Conservation (phyloP, 2,797 vertebrate genomes). For the Hipposideros larvatus region DNA sequence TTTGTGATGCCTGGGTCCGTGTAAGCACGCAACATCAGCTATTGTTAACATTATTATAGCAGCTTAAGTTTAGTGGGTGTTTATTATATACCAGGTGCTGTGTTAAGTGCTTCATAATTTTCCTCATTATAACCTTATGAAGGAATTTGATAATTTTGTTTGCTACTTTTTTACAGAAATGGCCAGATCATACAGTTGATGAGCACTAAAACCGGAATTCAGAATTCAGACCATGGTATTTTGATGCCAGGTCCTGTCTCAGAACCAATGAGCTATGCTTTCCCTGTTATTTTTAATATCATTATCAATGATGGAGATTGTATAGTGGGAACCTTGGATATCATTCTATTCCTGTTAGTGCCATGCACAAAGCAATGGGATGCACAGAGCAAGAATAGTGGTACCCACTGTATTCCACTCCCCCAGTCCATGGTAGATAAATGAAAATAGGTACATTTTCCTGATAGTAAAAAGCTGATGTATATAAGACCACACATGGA, state of each 20-base stretch:
- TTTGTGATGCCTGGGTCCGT: rapidly evolving
- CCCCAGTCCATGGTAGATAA: neutral
- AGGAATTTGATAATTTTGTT: neutral
- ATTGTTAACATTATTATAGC: neutral
- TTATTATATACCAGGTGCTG: neutral
- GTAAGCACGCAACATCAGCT: neutral
- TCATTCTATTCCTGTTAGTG: neutral
- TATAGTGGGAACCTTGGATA: neutral
- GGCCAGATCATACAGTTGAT: neutral
- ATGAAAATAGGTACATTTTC: neutral
- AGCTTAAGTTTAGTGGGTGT: neutral
- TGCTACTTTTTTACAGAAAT: neutral
- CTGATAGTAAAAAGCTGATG: neutral
- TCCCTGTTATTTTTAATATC: neutral
- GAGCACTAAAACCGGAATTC: neutral
- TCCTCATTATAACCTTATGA: neutral
- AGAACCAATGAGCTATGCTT: neutral
- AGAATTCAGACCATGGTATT: neutral
- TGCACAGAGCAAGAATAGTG: rapidly evolving
- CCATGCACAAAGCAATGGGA: neutral
- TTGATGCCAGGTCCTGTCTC: neutral
- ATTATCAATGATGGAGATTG: neutral
- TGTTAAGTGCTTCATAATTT: neutral
- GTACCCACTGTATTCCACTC: too few species aligned
- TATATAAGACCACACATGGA: neutral